Conservation (phyloP, 2,888 invertebrate genomes). For the Yponomeuta cagnagella region DNA sequence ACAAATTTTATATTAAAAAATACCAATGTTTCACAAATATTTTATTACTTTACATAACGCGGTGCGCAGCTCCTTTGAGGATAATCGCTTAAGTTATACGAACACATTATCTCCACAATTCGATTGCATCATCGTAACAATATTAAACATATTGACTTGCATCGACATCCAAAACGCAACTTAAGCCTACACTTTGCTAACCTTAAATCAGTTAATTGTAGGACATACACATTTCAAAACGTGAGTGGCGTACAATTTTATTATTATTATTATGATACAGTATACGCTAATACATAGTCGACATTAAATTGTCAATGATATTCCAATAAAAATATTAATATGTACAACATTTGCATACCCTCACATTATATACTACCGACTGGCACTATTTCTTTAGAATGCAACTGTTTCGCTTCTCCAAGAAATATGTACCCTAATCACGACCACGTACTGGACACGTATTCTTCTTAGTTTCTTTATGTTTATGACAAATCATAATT, state of each 20-base stretch:
- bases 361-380: conserved; percentile 42
- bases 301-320: conserved; percentile 39
- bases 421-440: conserved; percentile 55
- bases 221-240: conserved; percentile 45
- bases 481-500: not conserved
- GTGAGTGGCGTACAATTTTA: conserved; percentile 39
- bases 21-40: conserved; percentile 31
- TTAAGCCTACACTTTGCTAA: conserved; percentile 39
- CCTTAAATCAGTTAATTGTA: conserved; percentile 41
- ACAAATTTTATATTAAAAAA: conserved; percentile 22
- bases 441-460: not conserved
- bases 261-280: conserved; percentile 43
- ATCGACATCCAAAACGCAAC: conserved; percentile 37
- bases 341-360: conserved; percentile 55
- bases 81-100: conserved; percentile 36
- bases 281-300: conserved; percentile 38
- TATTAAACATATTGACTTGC: conserved; percentile 66
- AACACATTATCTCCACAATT: conserved; percentile 50
- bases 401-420: conserved; percentile 43
- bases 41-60: conserved; percentile 35
- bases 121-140: conserved; percentile 46
- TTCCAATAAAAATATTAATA: conserved; percentile 52
- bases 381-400: conserved; percentile 68
- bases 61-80: conserved; percentile 45
- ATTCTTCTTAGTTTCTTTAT: not conserved